These are phyloP conservation scores for Lasioglossum malachurum DNA, from an alignment of 2,888 invertebrate genomes.

Conservation along the genomic window DNA sequence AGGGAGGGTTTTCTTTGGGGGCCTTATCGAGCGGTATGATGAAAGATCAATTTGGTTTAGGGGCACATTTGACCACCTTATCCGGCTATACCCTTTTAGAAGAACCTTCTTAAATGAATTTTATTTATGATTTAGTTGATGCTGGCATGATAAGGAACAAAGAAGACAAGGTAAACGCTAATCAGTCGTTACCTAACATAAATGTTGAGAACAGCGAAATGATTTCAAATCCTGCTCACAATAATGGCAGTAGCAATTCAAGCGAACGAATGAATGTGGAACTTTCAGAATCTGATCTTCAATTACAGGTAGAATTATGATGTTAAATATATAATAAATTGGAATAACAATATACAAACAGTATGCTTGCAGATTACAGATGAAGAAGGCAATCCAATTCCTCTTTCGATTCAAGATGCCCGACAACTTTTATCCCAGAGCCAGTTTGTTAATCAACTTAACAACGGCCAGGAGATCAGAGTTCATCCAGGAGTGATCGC, in stretches of 20 bases:
- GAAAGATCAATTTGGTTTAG: not conserved
- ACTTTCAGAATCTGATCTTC: slow-evolving; percentile 79
- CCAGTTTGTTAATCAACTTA: slow-evolving; percentile 81
- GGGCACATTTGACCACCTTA: not conserved
- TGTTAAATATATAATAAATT: not conserved
- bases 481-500: slow-evolving; percentile 75
- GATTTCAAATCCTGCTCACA: slow-evolving; percentile 64
- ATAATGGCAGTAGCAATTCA: slow-evolving; percentile 61
- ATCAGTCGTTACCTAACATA: slow-evolving; percentile 75
- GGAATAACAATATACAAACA: not conserved
- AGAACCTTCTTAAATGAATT: slow-evolving; percentile 1
- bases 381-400: slow-evolving; percentile 89
- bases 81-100: not conserved
- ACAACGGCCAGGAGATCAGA: slow-evolving; percentile 80
- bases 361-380: slow-evolving; percentile 87
- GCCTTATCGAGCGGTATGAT: not conserved
- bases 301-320: slow-evolving; percentile 76
- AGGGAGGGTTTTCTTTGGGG: not conserved
- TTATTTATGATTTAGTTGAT: slow-evolving; percentile 70
- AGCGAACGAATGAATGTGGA: slow-evolving; percentile 74
- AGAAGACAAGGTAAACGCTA: slow-evolving; percentile 64
- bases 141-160: slow-evolving; percentile 75
- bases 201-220: slow-evolving; percentile 71
- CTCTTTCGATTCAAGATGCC: slow-evolving; percentile 90
- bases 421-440: slow-evolving; percentile 88